A percentile compares a stretch with the other conserved stretches of the same genome.
Evolutionary conservation across 2,113 vertebrate genomes (phyloP).

Genomic region (Guaruba guarouba): DNA sequence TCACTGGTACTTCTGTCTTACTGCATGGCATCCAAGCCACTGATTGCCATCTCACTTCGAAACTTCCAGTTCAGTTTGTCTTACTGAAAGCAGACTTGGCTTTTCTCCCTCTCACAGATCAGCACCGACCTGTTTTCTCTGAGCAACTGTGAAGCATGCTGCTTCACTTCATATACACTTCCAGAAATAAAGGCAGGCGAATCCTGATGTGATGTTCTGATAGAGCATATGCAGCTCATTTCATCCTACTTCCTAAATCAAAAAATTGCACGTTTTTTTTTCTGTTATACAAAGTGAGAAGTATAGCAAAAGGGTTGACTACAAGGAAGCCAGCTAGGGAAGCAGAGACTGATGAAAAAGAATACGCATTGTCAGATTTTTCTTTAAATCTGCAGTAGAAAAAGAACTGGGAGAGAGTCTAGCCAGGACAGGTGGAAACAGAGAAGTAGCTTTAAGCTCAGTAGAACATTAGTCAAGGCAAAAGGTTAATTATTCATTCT

Average conservation of each 20-base stretch:
- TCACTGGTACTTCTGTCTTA: background rate
- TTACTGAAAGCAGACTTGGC: background rate
- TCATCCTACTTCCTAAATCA: background rate
- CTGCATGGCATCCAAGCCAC: background rate
- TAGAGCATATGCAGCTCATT: background rate
- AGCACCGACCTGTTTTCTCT: background rate
- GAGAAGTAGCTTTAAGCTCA: background rate
- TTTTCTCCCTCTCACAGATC: background rate
- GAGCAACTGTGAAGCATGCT: background rate
- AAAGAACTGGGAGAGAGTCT: background rate
- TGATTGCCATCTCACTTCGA: background rate
- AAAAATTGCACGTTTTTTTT: background rate
- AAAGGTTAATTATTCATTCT: slow-evolving; percentile 18
- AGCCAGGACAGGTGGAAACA: background rate
- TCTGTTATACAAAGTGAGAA: background rate
- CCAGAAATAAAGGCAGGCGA: background rate
- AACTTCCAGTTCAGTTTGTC: background rate
- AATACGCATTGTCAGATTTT: background rate
- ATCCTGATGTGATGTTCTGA: background rate
- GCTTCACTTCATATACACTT: background rate
- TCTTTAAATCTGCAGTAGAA: background rate
- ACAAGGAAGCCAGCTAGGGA: background rate
- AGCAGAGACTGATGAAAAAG: background rate
- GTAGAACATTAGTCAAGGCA: background rate
- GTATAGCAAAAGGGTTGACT: background rate